Evolutionary conservation across 2,888 invertebrate species (phyloP), one percentile per base, ranked within the genome.

Genomic region (Drosophila maculinotata): DNA sequence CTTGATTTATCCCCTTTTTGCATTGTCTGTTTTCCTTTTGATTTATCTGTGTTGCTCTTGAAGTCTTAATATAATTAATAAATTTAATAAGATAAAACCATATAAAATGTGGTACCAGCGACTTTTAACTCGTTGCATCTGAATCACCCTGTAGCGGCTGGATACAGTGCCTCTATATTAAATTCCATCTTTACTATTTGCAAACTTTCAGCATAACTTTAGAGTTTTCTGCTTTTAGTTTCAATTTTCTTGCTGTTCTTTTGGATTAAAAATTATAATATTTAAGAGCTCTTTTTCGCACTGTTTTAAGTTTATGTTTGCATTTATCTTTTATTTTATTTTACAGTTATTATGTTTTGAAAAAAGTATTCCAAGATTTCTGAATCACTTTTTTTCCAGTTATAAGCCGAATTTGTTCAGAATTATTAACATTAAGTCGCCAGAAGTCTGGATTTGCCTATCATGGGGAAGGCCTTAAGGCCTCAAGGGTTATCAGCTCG

Each of bases 401-500:
- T 35, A 9, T 3, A 35, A 35, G 3, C 17, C 17, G 2, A 10
- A n/a, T 36, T 9, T 9, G 35, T 36, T 17, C 0, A 0, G n/a
- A 10, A 36, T 17, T 17, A 5, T 17, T 2, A 4, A 5, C 10
- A 2, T 36, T 36, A 20, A 7, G 3, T 15, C 3, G 17, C 20
- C 17, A 1, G 7, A 20, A n/a, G 17, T 38, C 20, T 36, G 10
- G 25, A 7, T 14, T 4, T 17, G 12, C n/a, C 26, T 48, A 60
- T 60, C 15, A 23, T 14, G 42, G 12, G 7, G 4, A n/a, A 23
- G 48, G 23, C 20, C 42, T 52, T 14, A 25, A 15, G 67, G 62
- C 20, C 42, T 52, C 15, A 25, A 15, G 67, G 62, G 67, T 69
- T 67, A 69, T 67, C 67, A 52, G 52, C 25, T 35, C 7, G 3